Conservation (phyloP, 2,113 vertebrate genomes). For the Ciconia stormi region DNA sequence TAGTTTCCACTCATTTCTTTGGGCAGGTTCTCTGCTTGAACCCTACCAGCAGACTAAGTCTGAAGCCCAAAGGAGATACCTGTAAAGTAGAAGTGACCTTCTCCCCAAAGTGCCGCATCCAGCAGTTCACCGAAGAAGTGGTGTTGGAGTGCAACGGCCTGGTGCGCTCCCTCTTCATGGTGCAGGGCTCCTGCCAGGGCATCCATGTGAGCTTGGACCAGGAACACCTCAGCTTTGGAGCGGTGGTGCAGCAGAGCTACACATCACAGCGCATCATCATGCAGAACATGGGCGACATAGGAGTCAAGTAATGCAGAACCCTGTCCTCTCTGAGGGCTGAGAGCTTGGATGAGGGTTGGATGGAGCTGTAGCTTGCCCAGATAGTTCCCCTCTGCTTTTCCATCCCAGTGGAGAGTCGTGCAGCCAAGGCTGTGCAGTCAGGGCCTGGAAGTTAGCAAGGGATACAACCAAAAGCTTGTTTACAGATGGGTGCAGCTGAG, state of each 20-base stretch:
- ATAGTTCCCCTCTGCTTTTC: neutral
- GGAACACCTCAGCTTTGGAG: constrained; percentile 84
- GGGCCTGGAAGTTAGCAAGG: neutral
- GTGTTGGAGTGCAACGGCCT: constrained; percentile 75
- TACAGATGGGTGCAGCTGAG: neutral
- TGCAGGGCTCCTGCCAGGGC: constrained; percentile 84
- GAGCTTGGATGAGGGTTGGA: neutral
- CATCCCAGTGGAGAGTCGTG: neutral
- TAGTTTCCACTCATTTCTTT: neutral
- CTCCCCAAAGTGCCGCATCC: constrained; percentile 68
- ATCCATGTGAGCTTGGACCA: constrained; percentile 81
- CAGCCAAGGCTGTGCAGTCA: neutral
- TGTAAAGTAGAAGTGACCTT: constrained; percentile 81
- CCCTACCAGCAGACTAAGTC: constrained; percentile 68
- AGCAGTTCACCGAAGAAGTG: constrained; percentile 79
- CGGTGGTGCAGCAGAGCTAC: constrained; percentile 75
- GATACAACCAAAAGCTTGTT: neutral
- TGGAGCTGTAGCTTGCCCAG: neutral
- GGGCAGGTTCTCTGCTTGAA: constrained; percentile 73
- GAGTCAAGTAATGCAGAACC: constrained; percentile 73
- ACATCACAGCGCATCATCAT: constrained; percentile 72
- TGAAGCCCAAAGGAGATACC: constrained; percentile 74
- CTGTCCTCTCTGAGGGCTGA: neutral
- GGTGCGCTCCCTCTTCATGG: constrained; percentile 77
- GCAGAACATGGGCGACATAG: constrained; percentile 81